Conservation (phyloP, 2,888 invertebrate genomes). For the Phyto melanocephala region DNA sequence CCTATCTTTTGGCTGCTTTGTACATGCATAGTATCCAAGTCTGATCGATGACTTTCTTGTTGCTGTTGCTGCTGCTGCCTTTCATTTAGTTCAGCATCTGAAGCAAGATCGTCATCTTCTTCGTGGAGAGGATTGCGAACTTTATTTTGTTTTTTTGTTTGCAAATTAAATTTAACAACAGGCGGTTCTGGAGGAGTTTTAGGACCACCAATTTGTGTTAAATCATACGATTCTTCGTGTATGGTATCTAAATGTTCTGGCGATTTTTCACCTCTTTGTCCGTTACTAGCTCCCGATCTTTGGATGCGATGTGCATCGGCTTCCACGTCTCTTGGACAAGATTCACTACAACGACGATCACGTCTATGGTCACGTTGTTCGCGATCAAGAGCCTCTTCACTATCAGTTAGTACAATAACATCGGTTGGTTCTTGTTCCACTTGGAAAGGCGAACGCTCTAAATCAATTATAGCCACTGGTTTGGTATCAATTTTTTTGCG, state of each 20-base stretch:
- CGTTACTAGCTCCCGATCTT: slow-evolving; percentile 67
- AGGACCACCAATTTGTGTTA: slow-evolving; percentile 81
- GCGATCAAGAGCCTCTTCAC: slow-evolving; percentile 81
- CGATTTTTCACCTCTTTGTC: slow-evolving; percentile 72
- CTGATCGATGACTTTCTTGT: slow-evolving; percentile 65
- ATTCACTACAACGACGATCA: slow-evolving; percentile 69
- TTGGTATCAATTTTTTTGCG: slow-evolving; percentile 81
- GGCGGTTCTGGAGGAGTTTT: slow-evolving; percentile 87
- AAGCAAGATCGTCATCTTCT: slow-evolving; percentile 69
- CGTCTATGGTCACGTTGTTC: slow-evolving; percentile 65
- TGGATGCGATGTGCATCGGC: slow-evolving; percentile 64
- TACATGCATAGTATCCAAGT: slow-evolving; percentile 67
- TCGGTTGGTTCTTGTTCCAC: slow-evolving; percentile 90
- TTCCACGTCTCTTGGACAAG: slow-evolving; percentile 58
- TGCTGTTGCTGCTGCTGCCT: slow-evolving; percentile 65
- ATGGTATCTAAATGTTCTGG: slow-evolving; percentile 74
- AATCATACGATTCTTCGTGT: slow-evolving; percentile 76
- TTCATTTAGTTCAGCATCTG: slow-evolving; percentile 61
- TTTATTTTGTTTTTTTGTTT: slow-evolving; percentile 80
- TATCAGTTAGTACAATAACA: slow-evolving; percentile 90
- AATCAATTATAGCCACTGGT: slow-evolving; percentile 91
- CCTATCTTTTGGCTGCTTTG: slow-evolving; percentile 81
- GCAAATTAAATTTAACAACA: slow-evolving; percentile 82
- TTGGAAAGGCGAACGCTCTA: slow-evolving; percentile 91
- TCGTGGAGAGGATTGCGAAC: slow-evolving; percentile 84